Conservation (phyloP, 2,888 invertebrate genomes). For the Portevinia maculata region DNA sequence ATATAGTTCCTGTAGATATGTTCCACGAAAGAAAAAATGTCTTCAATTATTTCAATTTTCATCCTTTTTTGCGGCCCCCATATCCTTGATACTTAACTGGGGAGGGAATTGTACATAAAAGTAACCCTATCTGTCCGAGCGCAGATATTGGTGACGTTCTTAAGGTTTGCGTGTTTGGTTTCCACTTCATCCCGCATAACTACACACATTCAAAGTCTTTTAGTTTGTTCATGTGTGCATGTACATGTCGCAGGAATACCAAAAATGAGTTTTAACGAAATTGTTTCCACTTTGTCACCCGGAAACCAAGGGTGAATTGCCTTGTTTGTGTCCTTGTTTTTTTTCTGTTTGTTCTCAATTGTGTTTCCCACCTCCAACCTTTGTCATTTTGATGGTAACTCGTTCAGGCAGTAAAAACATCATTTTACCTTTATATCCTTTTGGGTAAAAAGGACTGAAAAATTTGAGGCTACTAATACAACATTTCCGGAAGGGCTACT, state of each 20-base stretch:
- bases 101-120: background rate
- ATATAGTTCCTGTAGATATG: conserved; percentile 47
- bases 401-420: conserved; percentile 28
- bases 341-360: conserved; percentile 1
- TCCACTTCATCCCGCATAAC: conserved; percentile 54
- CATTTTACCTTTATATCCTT: conserved; percentile 37
- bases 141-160: conserved; percentile 38
- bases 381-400: conserved; percentile 24
- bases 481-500: conserved; percentile 45
- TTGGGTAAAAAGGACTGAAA: background rate
- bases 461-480: conserved; percentile 37
- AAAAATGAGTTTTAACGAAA: conserved; percentile 69
- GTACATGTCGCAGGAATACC: background rate
- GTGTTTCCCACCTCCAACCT: conserved; percentile 23
- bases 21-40: conserved; percentile 56
- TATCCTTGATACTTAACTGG: conserved; percentile 3
- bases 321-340: conserved; percentile 14
- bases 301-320: conserved; percentile 64
- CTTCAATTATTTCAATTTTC: conserved; percentile 69
- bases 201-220: conserved; percentile 43
- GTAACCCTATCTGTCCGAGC: conserved; percentile 19
- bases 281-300: conserved; percentile 69
- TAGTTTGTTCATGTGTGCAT: background rate
- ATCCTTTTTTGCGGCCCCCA: conserved; percentile 27
- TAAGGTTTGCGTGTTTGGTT: conserved; percentile 56